A percentile compares a stretch with the other conserved stretches of the same genome.
phyloP scores from a whole-genome alignment of 2,888 invertebrate genomes.

The Oscheius onirici region DNA sequence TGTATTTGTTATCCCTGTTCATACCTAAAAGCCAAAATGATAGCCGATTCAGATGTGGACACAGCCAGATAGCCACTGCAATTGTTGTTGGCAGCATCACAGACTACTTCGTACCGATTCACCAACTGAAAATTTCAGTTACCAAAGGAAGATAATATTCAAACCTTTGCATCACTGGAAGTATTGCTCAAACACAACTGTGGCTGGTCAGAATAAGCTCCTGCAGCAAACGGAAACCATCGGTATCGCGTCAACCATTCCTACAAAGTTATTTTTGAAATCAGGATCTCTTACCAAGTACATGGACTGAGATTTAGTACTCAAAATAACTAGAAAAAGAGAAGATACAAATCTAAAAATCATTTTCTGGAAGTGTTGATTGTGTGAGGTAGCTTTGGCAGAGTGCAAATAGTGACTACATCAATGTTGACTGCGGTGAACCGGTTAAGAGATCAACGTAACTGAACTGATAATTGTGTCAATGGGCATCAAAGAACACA shows the following conservation, averaged over 20 bases:
- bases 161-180: not conserved
- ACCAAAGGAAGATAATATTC: not conserved
- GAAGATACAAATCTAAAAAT: not conserved
- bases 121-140: constrained; percentile 37
- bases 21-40: constrained; percentile 36
- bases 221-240: constrained; percentile 26
- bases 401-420: not conserved
- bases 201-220: constrained; percentile 24
- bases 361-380: not conserved
- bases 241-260: constrained; percentile 14
- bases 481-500: no score
- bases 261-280: not conserved
- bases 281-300: not conserved
- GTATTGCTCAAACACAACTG: constrained; percentile 13
- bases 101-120: constrained; percentile 41
- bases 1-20: no score
- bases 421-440: no score
- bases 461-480: no score
- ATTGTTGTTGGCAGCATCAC: constrained; percentile 45
- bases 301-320: not conserved
- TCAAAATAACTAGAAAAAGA: not conserved
- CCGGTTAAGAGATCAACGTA: no score
- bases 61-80: constrained; percentile 51
- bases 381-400: not conserved
- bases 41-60: constrained; percentile 44